Conservation (phyloP, 2,888 invertebrate species). For the Furcula furcula region DNA sequence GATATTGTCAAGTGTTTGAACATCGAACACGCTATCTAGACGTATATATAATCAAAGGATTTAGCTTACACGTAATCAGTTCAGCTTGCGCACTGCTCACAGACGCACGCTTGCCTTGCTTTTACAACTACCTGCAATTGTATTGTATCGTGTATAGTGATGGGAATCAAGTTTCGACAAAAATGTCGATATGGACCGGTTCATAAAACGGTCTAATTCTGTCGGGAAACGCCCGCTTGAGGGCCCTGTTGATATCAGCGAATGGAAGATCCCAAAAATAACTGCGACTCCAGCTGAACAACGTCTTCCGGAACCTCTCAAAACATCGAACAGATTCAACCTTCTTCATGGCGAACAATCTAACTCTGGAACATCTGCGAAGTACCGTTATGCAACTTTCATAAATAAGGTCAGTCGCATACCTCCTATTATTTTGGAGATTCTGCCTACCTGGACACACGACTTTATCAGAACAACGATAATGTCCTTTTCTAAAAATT, state of each 20-base stretch:
- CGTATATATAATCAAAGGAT: no score
- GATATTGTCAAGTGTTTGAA: no score
- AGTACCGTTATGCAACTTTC: background rate
- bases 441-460: slow-evolving; percentile 5
- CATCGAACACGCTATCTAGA: no score
- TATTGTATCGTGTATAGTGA: no score
- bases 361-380: background rate
- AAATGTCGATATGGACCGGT: slow-evolving; percentile 3
- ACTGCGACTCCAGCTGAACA: background rate
- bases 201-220: slow-evolving; percentile 2
- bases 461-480: slow-evolving; percentile 5
- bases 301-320: background rate
- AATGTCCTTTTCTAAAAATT: slow-evolving; percentile 1
- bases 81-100: no score
- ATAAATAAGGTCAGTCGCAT: background rate
- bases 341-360: background rate
- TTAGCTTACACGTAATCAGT: no score
- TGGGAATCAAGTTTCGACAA: slow-evolving; percentile 1
- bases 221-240: slow-evolving; percentile 6
- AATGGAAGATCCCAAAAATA: slow-evolving; percentile 4
- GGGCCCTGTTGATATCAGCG: background rate
- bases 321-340: background rate
- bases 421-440: slow-evolving; percentile 6
- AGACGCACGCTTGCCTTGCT: no score
- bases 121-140: no score